Percentiles rank a stretch among this genome's conserved stretches.
These are phyloP conservation scores for Agriopis marginaria DNA, from an alignment of 2,888 invertebrate species.

Conservation along the genomic window DNA sequence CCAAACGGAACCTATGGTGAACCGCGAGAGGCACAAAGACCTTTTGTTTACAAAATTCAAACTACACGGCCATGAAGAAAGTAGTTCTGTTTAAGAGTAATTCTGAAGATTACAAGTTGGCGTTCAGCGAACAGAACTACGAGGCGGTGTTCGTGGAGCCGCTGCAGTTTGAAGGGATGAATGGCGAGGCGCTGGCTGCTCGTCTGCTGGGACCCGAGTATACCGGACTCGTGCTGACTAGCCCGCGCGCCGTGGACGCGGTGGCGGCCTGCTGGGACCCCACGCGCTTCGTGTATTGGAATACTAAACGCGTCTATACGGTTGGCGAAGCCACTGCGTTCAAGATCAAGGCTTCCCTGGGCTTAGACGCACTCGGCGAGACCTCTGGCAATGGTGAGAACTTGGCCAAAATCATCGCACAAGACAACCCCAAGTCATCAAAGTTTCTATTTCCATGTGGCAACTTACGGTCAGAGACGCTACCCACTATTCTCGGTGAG, in stretches of 20 bases:
- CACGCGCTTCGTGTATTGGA: conserved; percentile 70
- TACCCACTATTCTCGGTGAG: conserved; percentile 61
- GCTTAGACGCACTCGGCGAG: conserved; percentile 68
- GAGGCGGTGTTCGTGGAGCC: conserved; percentile 76
- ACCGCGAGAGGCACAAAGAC: conserved; percentile 32
- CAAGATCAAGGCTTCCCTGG: conserved; percentile 65
- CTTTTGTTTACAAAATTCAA: conserved; percentile 40
- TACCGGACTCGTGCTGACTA: conserved; percentile 71
- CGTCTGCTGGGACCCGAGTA: conserved; percentile 61
- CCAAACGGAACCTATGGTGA: conserved; percentile 48
- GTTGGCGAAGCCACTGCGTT: conserved; percentile 70
- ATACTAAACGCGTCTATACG: conserved; percentile 66
- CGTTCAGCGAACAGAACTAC: conserved; percentile 65
- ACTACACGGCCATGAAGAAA: conserved; percentile 67
- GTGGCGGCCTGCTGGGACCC: conserved; percentile 75
- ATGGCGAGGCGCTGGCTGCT: conserved; percentile 56
- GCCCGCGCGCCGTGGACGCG: conserved; percentile 74
- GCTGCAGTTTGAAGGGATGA: conserved; percentile 67
- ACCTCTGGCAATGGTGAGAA: conserved; percentile 71
- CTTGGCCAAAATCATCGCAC: conserved; percentile 64
- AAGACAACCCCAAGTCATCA: conserved; percentile 60
- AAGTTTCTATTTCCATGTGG: conserved; percentile 79
- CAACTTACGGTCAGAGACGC: conserved; percentile 68
- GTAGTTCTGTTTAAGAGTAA: conserved; percentile 74
- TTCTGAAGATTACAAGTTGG: conserved; percentile 74